Base-by-base conservation (phyloP, 2,888 invertebrate species). In the Orthosia gothica region DNA sequence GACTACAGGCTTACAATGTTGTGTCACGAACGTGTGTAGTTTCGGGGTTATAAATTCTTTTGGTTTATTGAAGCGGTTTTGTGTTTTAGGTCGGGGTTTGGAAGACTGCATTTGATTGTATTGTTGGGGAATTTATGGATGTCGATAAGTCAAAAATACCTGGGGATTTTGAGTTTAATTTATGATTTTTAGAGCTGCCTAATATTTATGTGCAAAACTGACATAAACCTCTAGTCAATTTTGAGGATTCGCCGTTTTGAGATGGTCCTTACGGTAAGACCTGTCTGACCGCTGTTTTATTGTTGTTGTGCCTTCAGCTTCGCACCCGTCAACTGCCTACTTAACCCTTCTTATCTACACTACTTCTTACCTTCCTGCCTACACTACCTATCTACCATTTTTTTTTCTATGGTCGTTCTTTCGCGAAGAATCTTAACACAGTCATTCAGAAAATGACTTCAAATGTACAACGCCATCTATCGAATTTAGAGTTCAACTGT, bases 1-100 rank as follows among this genome's bases (percentile, higher is more conserved):
- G 85, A 84, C 71, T 76, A 76, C 81, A 62, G 52, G 55, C 76
- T 87, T 88, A 87, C 87, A 83, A 80, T 85, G 80, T 77, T 70
- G 75, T 87, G 81, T 80, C 87, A 87, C 88, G 88, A 87, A 87
- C 85, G 75, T 86, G 76, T 83, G 80, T 83, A 80, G 88, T 84
- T 81, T 79, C 64, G 80, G 68, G 78, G 76, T 80, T 84, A 87
- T 87, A 86, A 88, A 88, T 80, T 81, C 76, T 75, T 70, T 78
- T 79, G 52, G 70, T 86, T 87, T 88, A 88, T 86, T 83, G 81
- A 79, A 79, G 72, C 78, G 54, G 59, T 59, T 61, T 65, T 72
- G 71, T 64, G 61, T 62, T 75, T 72, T 66, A 58, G 65, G 61
- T 72, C 58, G 64, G 61, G 64, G 62, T 68, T 79, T 66, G 62